Evolutionary conservation across 2,113 vertebrate genomes (phyloP), one percentile per base, ranked within the genome.

Genomic region (Trematocara zebra): DNA sequence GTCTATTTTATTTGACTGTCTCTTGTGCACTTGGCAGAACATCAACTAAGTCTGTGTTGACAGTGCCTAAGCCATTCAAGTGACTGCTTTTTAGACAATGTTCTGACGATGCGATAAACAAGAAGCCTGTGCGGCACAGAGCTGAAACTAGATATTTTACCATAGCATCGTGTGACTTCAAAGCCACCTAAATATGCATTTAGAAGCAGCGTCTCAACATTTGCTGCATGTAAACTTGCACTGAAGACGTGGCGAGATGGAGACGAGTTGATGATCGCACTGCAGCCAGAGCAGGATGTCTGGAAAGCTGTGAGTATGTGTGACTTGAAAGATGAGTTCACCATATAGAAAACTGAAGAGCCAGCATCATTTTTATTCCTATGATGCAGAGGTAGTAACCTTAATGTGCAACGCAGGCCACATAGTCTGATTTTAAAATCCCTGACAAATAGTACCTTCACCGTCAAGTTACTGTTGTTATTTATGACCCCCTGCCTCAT

Each of bases 21-120:
- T 89, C 74, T 64, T 91, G 86, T 91, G 85, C 40, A 3, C 83
- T 56, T 95, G 91, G 90, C 90, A 85, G 88, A 18, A 90, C 86
- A 89, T 95, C 84, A 93, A 85, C 92, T 9, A 74, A 14, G 78
- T 80, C 84, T 86, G 85, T 91, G 87, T 92, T 93, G 89, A 92
- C 91, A 88, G 85, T 52, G 51, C 5, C 47, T 37, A 7, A 85
- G 54, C 33, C 14, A 20, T 67, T 89, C 64, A 67, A 88, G 84
- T 78, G 90, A 67, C 81, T 80, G 59, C 74, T 61, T 89, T 54
- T 59, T 37, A 72, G 80, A 89, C 51, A 85, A 79, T 81, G 80
- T 76, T 84, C 86, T 84, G 82, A 78, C 82, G 44, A 9, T 7
- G 26, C 3, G 64, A 90, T 89, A 83, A 85, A 94, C 88, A 78